These are phyloP conservation scores for Autographa gamma DNA, from an alignment of 2,888 invertebrate species.

Conservation along the genomic window DNA sequence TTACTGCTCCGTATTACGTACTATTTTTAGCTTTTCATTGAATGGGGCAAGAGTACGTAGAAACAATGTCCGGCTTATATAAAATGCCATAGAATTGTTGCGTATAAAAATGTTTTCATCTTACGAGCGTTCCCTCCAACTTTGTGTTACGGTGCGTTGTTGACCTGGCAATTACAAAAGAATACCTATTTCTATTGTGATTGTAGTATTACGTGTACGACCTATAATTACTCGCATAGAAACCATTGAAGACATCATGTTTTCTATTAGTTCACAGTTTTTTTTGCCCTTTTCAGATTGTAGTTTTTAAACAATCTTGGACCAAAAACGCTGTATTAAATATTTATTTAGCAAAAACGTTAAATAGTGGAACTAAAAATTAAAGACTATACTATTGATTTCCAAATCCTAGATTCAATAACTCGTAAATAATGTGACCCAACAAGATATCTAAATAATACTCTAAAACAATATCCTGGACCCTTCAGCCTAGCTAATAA, in stretches of 20 bases:
- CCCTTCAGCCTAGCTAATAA: neutral
- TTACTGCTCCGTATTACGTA: neutral
- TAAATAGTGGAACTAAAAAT: neutral
- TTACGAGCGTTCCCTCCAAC: conserved; percentile 9
- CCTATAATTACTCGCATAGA: neutral
- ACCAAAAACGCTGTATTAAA: no score
- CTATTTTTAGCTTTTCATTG: neutral
- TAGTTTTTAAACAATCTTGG: no score
- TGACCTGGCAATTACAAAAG: neutral
- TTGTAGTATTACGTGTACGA: neutral
- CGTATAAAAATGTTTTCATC: conserved; percentile 25
- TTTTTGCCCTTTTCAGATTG: no score
- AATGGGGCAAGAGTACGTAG: neutral
- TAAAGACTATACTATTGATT: neutral
- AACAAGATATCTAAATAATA: neutral
- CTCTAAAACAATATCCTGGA: neutral
- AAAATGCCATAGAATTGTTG: conserved; percentile 25
- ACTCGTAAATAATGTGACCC: conserved; percentile 7
- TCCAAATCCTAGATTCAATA: conserved; percentile 2
- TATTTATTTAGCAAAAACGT: no score
- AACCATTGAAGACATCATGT: neutral
- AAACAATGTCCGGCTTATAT: neutral
- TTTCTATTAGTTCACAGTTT: no score
- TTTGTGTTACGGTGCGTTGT: conserved; percentile 15
- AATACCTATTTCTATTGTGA: neutral